Percentiles rank a stretch among this genome's conserved stretches.
Evolutionary conservation across 2,113 vertebrate genomes (phyloP).

Genomic region (Nannospalax galili): DNA sequence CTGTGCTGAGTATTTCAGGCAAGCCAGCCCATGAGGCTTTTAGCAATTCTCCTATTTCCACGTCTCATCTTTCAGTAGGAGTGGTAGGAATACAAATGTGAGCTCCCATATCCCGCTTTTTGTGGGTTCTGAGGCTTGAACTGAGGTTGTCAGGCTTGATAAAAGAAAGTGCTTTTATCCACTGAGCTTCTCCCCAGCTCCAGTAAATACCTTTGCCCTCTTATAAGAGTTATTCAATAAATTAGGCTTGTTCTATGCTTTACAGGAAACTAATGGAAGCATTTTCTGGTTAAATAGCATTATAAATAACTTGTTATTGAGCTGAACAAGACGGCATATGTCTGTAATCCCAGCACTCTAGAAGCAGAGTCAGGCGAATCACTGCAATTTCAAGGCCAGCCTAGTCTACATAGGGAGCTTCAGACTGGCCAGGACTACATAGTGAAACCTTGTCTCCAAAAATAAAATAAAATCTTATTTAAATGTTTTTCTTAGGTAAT

Average conservation of each 20-base stretch:
- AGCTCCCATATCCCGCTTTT: neutral
- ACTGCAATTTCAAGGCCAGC: neutral
- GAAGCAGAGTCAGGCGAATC: neutral
- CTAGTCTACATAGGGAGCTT: neutral
- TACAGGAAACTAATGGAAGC: conserved; percentile 3
- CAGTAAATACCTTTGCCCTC: neutral
- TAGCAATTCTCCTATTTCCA: neutral
- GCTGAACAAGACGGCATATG: neutral
- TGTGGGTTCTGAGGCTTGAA: no score
- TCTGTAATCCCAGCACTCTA: neutral
- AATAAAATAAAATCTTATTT: neutral
- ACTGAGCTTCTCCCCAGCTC: neutral
- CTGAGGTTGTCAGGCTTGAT: neutral
- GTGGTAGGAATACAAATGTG: neutral
- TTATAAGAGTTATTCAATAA: conserved; percentile 1
- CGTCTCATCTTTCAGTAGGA: no score
- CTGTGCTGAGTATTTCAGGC: neutral
- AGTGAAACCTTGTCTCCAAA: neutral
- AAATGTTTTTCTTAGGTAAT: conserved; percentile 31
- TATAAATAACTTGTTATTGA: conserved; percentile 19
- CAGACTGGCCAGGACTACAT: neutral
- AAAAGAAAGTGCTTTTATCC: neutral
- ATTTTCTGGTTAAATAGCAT: conserved; percentile 18
- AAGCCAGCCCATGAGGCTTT: neutral
- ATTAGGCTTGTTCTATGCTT: neutral